Evolutionary conservation across 2,113 vertebrate genomes (phyloP).

Genomic region (Menidia beryllina): DNA sequence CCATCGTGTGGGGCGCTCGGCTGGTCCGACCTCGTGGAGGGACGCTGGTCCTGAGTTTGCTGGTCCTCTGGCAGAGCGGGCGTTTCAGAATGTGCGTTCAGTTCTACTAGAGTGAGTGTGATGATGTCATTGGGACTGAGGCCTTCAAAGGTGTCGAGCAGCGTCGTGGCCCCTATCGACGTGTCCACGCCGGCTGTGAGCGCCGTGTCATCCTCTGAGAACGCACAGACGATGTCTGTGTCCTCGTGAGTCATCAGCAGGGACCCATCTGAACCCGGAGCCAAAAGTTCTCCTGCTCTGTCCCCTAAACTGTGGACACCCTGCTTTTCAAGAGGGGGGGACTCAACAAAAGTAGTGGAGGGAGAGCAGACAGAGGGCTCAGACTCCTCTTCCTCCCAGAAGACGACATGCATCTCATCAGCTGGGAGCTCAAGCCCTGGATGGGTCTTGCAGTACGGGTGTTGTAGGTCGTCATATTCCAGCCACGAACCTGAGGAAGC

Average conservation of each 20-base stretch:
- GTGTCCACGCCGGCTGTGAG: constrained; percentile 4
- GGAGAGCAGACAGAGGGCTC: constrained; percentile 28
- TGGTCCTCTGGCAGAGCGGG: constrained; percentile 22
- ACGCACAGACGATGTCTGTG: constrained; percentile 37
- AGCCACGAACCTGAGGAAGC: constrained; percentile 87
- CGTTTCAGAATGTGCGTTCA: constrained; percentile 50
- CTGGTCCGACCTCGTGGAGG: not conserved
- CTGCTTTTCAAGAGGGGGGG: not conserved
- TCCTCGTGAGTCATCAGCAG: constrained; percentile 42
- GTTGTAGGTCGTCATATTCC: constrained; percentile 91
- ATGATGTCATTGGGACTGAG: constrained; percentile 76
- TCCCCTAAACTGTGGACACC: not conserved
- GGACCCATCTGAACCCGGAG: constrained; percentile 20
- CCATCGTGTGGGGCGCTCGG: constrained; percentile 30
- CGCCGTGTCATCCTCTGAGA: constrained; percentile 45
- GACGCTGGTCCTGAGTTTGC: not conserved
- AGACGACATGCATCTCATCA: constrained; percentile 87
- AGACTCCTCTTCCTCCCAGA: constrained; percentile 87
- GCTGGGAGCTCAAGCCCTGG: constrained; percentile 81
- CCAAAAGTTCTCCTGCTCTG: not conserved
- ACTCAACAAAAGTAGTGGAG: constrained; percentile 32
- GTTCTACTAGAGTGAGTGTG: constrained; percentile 83
- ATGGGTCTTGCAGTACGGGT: constrained; percentile 76
- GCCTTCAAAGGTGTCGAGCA: constrained; percentile 77
- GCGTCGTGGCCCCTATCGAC: constrained; percentile 65